These are phyloP conservation scores for Pyrrhia umbra DNA, from an alignment of 2,888 invertebrate species.

Conservation along the genomic window DNA sequence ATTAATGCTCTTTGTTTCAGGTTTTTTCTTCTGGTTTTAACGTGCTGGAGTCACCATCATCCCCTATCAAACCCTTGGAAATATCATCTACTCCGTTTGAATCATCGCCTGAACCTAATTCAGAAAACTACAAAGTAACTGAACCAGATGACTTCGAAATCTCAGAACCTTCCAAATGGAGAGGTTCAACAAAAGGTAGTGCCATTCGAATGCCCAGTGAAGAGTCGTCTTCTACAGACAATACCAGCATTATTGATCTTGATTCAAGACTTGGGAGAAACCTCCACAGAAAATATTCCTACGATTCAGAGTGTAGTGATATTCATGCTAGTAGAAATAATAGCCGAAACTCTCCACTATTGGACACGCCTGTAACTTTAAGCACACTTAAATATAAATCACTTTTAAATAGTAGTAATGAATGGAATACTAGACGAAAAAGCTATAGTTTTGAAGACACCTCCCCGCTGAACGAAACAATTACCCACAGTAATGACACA, in stretches of 20 bases:
- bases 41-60: conserved; percentile 77
- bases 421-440: conserved; percentile 94
- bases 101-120: conserved; percentile 74
- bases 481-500: conserved; percentile 82
- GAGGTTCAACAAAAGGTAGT: conserved; percentile 91
- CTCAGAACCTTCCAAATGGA: conserved; percentile 91
- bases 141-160: conserved; percentile 90
- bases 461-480: conserved; percentile 77
- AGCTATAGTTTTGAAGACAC: conserved; percentile 93
- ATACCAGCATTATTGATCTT: conserved; percentile 85
- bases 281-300: conserved; percentile 78
- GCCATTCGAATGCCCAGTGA: conserved; percentile 92
- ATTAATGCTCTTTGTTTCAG: conserved; percentile 70
- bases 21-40: conserved; percentile 86
- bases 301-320: conserved; percentile 82
- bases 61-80: conserved; percentile 80
- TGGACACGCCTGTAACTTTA: conserved; percentile 80
- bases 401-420: conserved; percentile 83
- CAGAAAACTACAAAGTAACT: conserved; percentile 85
- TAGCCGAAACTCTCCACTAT: conserved; percentile 77
- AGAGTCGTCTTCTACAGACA: conserved; percentile 86
- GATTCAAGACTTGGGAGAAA: conserved; percentile 76
- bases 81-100: conserved; percentile 85
- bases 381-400: conserved; percentile 86
- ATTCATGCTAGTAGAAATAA: conserved; percentile 73